These are phyloP conservation scores for Eleginops maclovinus DNA, from an alignment of 2,113 vertebrate species.

Conservation along the genomic window DNA sequence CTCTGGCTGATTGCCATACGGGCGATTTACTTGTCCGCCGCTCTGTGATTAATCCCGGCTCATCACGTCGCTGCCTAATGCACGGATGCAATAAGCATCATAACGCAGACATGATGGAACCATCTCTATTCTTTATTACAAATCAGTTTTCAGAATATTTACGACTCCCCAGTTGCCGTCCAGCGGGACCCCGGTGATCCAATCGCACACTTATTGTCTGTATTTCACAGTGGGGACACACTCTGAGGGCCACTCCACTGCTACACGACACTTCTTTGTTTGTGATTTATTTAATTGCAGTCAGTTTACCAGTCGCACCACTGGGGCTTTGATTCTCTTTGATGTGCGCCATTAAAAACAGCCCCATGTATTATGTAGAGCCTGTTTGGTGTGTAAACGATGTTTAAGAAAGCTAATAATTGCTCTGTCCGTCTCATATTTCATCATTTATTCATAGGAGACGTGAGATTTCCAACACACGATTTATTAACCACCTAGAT, in stretches of 20 bases:
- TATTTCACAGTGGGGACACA: constrained; percentile 35
- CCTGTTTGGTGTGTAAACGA: constrained; percentile 73
- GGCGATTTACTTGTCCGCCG: constrained; percentile 53
- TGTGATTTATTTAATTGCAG: constrained; percentile 69
- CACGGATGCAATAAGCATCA: constrained; percentile 40
- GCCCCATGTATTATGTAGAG: constrained; percentile 67
- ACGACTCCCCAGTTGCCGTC: constrained; percentile 29
- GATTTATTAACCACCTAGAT: constrained; percentile 71
- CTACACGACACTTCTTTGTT: constrained; percentile 58
- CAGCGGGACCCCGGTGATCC: constrained; percentile 1
- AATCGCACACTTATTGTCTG: constrained; percentile 37
- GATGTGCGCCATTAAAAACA: constrained; percentile 73
- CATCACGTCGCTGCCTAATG: constrained; percentile 38
- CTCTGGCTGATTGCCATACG: constrained; percentile 55
- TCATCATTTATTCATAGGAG: constrained; percentile 75
- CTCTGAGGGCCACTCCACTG: constrained; percentile 10
- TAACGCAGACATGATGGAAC: constrained; percentile 40
- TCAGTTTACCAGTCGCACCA: constrained; percentile 64
- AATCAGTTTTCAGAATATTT: constrained; percentile 54
- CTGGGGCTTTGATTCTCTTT: constrained; percentile 64
- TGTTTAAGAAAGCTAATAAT: constrained; percentile 79
- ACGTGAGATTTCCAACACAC: constrained; percentile 49
- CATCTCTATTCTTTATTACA: constrained; percentile 39
- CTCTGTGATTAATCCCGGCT: constrained; percentile 49
- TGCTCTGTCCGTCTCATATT: constrained; percentile 73